Evolutionary conservation across 2,113 vertebrate genomes (phyloP), one percentile per base, ranked within the genome.

Genomic region (Lycocorax pyrrhopterus): DNA sequence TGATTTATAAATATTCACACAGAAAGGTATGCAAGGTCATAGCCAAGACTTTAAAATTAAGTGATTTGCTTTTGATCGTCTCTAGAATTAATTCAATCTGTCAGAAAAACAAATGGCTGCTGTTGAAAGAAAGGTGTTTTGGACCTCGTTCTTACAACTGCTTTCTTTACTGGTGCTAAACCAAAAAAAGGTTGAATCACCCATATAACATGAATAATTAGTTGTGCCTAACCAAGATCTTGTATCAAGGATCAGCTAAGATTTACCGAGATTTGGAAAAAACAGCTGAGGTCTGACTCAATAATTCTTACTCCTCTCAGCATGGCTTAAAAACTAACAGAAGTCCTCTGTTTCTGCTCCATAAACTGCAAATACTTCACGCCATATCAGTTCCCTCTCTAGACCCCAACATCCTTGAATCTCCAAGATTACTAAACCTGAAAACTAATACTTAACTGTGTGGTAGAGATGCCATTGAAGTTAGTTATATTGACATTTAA

Each of bases 71-170:
- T 96, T 96, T 94, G 84, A 95, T 96, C 37, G 23, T 87, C 64
- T 71, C 71, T 87, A 92, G 35, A 93, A 94, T 93, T 78, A 63
- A 93, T 23, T 85, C 41, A 68, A 60, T 93, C 73, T 89, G 68
- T 89, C 91, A 89, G 82, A 79, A 92, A 93, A 96, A 90, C 44
- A 94, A 92, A 96, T 32, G 56, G 71, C 60, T 96, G 59, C 52
- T 93, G 63, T 89, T 85, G 52, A 59, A 85, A 87, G 71, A 63
- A 72, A 87, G 81, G 60, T 95, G 87, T 91, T 94, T 14, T 86
- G 64, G 80, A 73, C 33, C 35, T 62, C 12, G 2, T 81, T 90
- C 68, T 80, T 59, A 67, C 12, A 90, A 81, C 33, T 84, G 39
- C 29, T 92, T 83, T 46, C 47, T 85, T 80, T 80, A 78, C 18